phyloP scores from a whole-genome alignment of 2,113 vertebrate species.

The Nothocercus nigrocapillus region DNA sequence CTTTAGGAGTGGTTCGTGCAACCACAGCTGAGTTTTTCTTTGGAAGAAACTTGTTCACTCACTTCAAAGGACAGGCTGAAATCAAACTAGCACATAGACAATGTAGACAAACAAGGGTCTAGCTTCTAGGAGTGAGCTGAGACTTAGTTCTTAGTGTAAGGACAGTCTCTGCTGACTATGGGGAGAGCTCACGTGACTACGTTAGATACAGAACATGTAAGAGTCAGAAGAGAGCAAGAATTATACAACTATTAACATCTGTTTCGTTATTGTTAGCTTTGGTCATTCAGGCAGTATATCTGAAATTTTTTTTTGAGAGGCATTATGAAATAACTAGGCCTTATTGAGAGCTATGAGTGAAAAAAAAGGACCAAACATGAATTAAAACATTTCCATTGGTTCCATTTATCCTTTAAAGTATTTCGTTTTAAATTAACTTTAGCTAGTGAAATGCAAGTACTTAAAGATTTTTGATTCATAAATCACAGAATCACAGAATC shows the following conservation, averaged over 20 bases:
- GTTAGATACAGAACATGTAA: not conserved
- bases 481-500: too few relatives aligned
- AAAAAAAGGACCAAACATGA: not conserved
- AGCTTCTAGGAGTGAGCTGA: not conserved
- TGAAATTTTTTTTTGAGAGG: not conserved
- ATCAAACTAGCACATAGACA: not conserved
- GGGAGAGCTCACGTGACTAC: not conserved
- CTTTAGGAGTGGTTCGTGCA: not conserved
- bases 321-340: accelerated
- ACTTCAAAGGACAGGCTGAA: not conserved
- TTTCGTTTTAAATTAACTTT: not conserved
- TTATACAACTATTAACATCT: not conserved
- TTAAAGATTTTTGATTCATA: not conserved
- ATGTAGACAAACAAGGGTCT: not conserved
- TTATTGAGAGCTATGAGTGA: not conserved
- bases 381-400: not conserved
- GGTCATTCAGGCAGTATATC: not conserved
- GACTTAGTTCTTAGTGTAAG: not conserved
- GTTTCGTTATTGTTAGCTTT: not conserved
- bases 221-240: not conserved
- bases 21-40: not conserved
- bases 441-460: not conserved
- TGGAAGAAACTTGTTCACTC: not conserved
- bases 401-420: not conserved
- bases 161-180: too few relatives aligned